Conservation (phyloP, 2,113 vertebrate genomes). For the Shinisaurus crocodilurus region DNA sequence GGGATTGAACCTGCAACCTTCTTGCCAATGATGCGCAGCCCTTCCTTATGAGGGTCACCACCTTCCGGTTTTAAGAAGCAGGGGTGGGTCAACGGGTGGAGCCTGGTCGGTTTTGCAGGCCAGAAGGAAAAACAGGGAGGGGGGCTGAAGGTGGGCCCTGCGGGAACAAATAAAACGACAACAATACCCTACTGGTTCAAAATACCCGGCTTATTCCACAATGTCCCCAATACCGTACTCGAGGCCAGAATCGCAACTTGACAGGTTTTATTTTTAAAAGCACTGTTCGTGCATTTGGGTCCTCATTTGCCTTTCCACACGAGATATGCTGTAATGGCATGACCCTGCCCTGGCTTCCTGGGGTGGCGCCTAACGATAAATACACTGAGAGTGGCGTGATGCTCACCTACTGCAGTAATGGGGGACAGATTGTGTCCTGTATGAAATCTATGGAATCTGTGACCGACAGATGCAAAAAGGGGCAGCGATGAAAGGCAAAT, state of each 20-base stretch:
- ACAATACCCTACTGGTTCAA: neutral
- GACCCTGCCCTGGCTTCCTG: neutral
- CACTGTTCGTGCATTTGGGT: neutral
- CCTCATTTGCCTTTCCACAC: neutral
- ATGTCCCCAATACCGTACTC: too few species aligned
- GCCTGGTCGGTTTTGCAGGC: too few species aligned
- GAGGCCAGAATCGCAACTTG: neutral
- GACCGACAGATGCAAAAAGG: constrained; percentile 15
- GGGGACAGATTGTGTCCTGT: neutral
- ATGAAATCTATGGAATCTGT: too few species aligned
- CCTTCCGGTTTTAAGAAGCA: too few species aligned
- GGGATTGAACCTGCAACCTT: too few species aligned
- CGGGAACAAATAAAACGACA: too few species aligned
- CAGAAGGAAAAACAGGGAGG: too few species aligned
- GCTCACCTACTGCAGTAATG: neutral
- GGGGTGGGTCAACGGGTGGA: too few species aligned
- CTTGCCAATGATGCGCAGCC: too few species aligned
- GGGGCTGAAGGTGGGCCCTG: too few species aligned
- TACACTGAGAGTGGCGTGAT: neutral
- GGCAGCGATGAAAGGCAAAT: neutral
- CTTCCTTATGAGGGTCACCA: too few species aligned
- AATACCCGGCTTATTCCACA: neutral
- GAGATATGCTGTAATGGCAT: neutral
- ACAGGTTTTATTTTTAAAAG: neutral
- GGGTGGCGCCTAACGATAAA: neutral